These are phyloP conservation scores for Schizopygopsis pylzovi DNA, from an alignment of 2,797 vertebrate species.

Conservation along the genomic window DNA sequence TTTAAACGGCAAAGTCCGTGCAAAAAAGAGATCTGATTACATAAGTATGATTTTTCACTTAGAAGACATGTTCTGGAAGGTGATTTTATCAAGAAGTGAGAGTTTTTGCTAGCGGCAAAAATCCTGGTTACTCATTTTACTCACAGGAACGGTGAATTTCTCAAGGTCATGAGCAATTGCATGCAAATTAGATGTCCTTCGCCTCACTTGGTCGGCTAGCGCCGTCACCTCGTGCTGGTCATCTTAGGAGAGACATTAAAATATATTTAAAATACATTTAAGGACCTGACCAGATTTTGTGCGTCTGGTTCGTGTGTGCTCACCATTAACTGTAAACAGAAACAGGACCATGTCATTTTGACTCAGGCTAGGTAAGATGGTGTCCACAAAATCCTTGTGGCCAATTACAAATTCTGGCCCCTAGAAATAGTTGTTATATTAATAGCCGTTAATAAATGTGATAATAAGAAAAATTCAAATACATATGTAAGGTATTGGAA, in stretches of 20 bases:
- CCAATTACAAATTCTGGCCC: conserved; percentile 75
- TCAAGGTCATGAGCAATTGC: conserved; percentile 73
- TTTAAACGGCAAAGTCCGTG: neutral
- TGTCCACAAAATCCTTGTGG: conserved; percentile 77
- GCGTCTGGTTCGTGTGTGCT: neutral
- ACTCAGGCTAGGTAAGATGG: conserved; percentile 71
- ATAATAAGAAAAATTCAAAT: neutral
- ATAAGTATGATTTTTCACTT: neutral
- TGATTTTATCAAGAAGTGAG: neutral
- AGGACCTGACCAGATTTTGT: neutral
- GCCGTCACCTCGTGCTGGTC: conserved; percentile 70
- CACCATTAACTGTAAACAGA: conserved; percentile 75
- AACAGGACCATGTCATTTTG: conserved; percentile 79
- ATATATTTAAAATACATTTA: neutral
- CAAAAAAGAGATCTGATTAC: neutral
- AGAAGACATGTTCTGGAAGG: neutral
- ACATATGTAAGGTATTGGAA: neutral
- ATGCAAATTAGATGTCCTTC: conserved; percentile 74
- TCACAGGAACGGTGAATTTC: conserved; percentile 67
- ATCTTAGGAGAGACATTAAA: conserved; percentile 65
- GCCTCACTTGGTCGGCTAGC: conserved; percentile 72
- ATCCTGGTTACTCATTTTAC: conserved; percentile 31
- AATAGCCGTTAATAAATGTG: neutral
- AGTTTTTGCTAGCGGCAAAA: conserved; percentile 11
- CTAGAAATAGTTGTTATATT: conserved; percentile 60